These are phyloP conservation scores for Subacronicta megacephala DNA, from an alignment of 2,888 invertebrate genomes.

Conservation along the genomic window DNA sequence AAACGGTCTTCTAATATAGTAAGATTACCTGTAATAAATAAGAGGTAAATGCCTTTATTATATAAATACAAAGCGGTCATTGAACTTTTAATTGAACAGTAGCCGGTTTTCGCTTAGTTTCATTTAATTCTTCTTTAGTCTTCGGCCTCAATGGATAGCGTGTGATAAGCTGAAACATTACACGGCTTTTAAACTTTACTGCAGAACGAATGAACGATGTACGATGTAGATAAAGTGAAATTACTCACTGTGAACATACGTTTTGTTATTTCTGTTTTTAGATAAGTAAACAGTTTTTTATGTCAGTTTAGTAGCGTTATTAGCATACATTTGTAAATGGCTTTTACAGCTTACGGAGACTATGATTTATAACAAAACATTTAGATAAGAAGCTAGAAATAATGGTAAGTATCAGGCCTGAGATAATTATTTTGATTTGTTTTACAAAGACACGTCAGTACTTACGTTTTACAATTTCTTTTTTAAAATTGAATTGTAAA, in stretches of 20 bases:
- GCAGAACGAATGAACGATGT: constrained; percentile 16
- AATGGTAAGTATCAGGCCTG: too few relatives aligned
- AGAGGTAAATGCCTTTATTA: neutral
- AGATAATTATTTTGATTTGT: too few relatives aligned
- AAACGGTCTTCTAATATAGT: neutral
- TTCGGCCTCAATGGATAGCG: constrained; percentile 43
- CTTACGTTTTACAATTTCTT: too few relatives aligned
- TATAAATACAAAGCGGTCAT: constrained; percentile 22
- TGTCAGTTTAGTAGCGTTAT: neutral
- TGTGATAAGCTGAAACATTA: constrained; percentile 53
- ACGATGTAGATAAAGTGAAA: constrained; percentile 29
- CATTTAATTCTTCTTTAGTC: constrained; percentile 35
- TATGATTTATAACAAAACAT: neutral
- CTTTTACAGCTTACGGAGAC: neutral
- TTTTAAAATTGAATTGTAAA: too few relatives aligned
- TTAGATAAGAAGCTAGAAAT: neutral
- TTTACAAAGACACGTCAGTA: too few relatives aligned
- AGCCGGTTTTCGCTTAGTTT: constrained; percentile 38
- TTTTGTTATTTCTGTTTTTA: constrained; percentile 13
- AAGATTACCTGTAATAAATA: too few relatives aligned
- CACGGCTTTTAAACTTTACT: constrained; percentile 28
- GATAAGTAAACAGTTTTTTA: constrained; percentile 19
- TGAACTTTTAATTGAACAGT: constrained; percentile 49
- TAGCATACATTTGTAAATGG: neutral
- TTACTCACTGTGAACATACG: constrained; percentile 21